Evolutionary conservation across 2,888 invertebrate species (phyloP), one percentile per base, ranked within the genome.

Genomic region (Campoplex nolae): DNA sequence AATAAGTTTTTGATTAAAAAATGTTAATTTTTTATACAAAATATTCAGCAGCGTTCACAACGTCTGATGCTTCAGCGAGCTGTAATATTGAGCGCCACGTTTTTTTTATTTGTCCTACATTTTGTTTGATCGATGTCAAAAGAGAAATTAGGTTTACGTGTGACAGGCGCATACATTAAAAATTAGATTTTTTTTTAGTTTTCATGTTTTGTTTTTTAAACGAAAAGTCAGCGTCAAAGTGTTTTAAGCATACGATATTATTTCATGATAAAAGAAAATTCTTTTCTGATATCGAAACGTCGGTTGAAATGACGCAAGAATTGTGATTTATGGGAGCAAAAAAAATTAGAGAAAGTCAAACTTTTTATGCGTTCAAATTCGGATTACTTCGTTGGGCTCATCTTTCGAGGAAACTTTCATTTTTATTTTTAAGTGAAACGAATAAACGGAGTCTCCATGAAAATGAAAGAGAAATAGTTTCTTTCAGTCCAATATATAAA

Each of bases 401-500:
- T 58, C 28, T 58, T 3, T 23, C 1, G 56, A 58, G 56, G 28
- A 23, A 28, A 23, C 18, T 28, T 3, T 1, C 2, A 28, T 42
- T 58, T 58, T 58, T 32, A 28, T 58, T 28, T 13, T 13, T 58
- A 58, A 11, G 28, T 2, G 28, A 28, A 13, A 11, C 6, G 58
- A 58, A 32, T 11, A 58, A 58, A 9, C 28, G 28, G 11, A 0
- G 28, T 7, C 3, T 58, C 13, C 28, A 28, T 13, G 58, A 4
- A 58, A 58, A 32, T 58, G 11, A 28, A 28, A 28, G 28, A 58
- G 28, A 58, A 58, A 13, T 32, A 3, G n/a, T 9, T 42, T 45
- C 45, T 70, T 45, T 23, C 23, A 70, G 68, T 58, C 58, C 58
- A 58, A 58, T 28, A 58, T 58, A 58, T 58, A 58, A 58, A 58